A percentile compares a stretch with the other conserved stretches of the same genome.
phyloP scores from a whole-genome alignment of 1,140 invertebrate genomes.

The Drosophila parvula region DNA sequence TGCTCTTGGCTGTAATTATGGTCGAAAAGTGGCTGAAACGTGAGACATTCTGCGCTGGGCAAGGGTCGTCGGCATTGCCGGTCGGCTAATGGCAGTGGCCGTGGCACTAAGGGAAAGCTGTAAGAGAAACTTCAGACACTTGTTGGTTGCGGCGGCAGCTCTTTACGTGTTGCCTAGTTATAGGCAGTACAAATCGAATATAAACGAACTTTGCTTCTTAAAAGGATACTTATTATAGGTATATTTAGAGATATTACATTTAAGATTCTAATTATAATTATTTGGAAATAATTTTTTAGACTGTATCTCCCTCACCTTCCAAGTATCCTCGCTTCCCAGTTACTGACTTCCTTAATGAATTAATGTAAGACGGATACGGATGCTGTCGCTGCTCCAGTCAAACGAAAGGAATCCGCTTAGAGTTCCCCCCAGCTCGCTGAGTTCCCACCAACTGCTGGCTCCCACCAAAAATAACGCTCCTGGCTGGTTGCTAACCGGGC shows the following conservation, averaged over 20 bases:
- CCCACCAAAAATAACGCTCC: conserved; percentile 8
- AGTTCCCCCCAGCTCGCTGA: neutral
- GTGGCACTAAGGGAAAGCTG: conserved; percentile 21
- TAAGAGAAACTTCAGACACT: conserved; percentile 71
- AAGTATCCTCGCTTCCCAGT: conserved; percentile 20
- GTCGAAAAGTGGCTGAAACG: conserved; percentile 78
- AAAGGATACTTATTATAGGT: neutral
- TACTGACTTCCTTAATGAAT: conserved; percentile 58
- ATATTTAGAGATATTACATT: neutral
- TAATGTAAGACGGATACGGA: conserved; percentile 32
- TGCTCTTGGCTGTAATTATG: conserved; percentile 82
- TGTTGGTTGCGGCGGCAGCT: conserved; percentile 58
- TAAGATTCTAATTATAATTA: too few species aligned
- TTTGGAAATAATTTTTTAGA: neutral
- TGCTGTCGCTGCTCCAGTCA: conserved; percentile 5
- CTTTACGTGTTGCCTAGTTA: conserved; percentile 41
- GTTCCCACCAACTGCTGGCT: conserved; percentile 14
- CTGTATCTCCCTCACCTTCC: conserved; percentile 15
- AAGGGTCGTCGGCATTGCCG: conserved; percentile 58
- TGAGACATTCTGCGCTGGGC: conserved; percentile 74
- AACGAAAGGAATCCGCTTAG: conserved; percentile 24
- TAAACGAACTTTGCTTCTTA: neutral
- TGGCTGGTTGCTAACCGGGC: conserved; percentile 6
- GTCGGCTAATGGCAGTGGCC: conserved; percentile 25
- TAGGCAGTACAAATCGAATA: neutral